Conservation (phyloP, 2,113 vertebrate species). For the Podarcis cretensis region DNA sequence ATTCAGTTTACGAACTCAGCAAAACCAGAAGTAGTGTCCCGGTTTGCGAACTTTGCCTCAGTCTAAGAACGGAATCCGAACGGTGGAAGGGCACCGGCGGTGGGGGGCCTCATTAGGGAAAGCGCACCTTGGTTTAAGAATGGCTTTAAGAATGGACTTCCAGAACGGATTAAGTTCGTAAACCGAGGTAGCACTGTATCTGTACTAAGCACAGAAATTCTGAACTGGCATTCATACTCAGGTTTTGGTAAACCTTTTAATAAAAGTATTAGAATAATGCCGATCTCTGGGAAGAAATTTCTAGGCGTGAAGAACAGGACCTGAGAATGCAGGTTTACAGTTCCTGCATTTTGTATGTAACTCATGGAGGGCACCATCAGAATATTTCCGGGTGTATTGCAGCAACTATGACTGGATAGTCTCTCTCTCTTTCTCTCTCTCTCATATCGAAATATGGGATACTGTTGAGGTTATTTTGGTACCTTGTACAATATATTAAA, state of each 20-base stretch:
- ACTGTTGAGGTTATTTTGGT: neutral
- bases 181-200: too few species aligned
- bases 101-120: too few species aligned
- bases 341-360: neutral
- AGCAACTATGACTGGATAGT: neutral
- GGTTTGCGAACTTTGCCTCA: too few species aligned
- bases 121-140: too few species aligned
- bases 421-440: too few species aligned
- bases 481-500: slow-evolving; percentile 31
- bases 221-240: neutral
- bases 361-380: neutral
- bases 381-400: neutral
- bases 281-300: neutral
- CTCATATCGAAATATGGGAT: neutral
- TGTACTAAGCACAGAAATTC: neutral
- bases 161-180: too few species aligned
- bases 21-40: too few species aligned
- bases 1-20: too few species aligned
- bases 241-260: neutral
- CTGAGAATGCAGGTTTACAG: neutral
- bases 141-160: neutral
- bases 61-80: too few species aligned
- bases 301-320: neutral
- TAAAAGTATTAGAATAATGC: neutral
- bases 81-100: too few species aligned